These are phyloP conservation scores for Apoderus coryli DNA, from an alignment of 2,888 invertebrate genomes.

Conservation along the genomic window DNA sequence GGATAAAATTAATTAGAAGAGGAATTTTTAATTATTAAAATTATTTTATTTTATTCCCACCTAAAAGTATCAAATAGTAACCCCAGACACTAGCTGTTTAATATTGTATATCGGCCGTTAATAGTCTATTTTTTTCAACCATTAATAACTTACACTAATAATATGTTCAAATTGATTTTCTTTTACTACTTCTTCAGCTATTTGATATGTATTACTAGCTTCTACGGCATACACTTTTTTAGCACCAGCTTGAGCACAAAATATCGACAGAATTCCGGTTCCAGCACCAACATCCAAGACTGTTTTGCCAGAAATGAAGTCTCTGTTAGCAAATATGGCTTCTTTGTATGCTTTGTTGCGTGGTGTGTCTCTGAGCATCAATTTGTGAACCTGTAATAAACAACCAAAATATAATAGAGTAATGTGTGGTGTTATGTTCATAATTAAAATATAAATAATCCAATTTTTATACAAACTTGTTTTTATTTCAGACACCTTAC, in stretches of 20 bases:
- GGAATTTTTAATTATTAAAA: too few relatives aligned
- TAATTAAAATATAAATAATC: too few relatives aligned
- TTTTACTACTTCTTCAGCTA: conserved; percentile 49
- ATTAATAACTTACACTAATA: conserved; percentile 46
- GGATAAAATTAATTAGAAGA: too few relatives aligned
- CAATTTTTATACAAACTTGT: too few relatives aligned
- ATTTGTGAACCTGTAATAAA: conserved; percentile 70
- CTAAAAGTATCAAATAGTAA: too few relatives aligned
- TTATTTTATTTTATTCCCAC: too few relatives aligned
- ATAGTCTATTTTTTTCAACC: too few relatives aligned
- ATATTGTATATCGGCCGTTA: too few relatives aligned
- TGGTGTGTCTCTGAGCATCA: conserved; percentile 64
- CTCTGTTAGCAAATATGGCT: conserved; percentile 55
- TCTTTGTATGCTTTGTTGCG: conserved; percentile 67
- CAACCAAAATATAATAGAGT: too few relatives aligned
- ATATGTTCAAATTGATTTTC: conserved; percentile 54
- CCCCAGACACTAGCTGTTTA: too few relatives aligned
- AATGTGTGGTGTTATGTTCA: too few relatives aligned
- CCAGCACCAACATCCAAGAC: conserved; percentile 81
- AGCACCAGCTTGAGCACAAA: conserved; percentile 85
- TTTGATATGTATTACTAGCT: conserved; percentile 54
- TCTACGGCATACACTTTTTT: conserved; percentile 73
- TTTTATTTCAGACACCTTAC: too few relatives aligned
- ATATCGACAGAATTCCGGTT: conserved; percentile 77
- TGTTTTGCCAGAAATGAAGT: conserved; percentile 57